Conservation (phyloP, 2,113 vertebrate genomes). For the Heterocephalus glaber region DNA sequence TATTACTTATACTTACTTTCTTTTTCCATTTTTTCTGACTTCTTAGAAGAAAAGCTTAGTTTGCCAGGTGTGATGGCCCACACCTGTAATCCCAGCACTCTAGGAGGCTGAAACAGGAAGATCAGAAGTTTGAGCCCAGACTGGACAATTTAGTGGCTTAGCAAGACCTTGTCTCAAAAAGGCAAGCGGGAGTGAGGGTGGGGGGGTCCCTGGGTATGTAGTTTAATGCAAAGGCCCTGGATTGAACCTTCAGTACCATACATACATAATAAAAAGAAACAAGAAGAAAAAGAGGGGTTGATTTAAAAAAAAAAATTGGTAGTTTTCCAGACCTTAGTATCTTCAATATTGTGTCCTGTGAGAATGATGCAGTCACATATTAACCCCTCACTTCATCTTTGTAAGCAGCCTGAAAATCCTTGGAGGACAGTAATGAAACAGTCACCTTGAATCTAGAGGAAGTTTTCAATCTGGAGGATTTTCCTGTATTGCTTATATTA, state of each 20-base stretch:
- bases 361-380: neutral
- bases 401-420: neutral
- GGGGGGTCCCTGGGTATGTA: neutral
- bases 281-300: neutral
- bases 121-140: neutral
- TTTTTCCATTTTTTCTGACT: neutral
- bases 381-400: neutral
- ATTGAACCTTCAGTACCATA: neutral
- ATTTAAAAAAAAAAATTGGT: neutral
- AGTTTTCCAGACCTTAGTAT: neutral
- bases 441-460: neutral
- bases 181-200: neutral
- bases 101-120: neutral
- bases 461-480: neutral
- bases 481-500: neutral
- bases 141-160: neutral
- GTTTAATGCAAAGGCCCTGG: neutral
- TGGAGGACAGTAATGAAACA: neutral
- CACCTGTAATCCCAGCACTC: neutral
- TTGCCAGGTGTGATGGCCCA: neutral
- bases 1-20: neutral
- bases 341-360: neutral
- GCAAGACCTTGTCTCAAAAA: neutral
- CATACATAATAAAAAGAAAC: neutral
- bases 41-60: neutral